Percentiles rank a stretch among this genome's conserved stretches.
Evolutionary conservation across 2,797 vertebrate species (phyloP).

Genomic region (Cetoscarus ocellatus): DNA sequence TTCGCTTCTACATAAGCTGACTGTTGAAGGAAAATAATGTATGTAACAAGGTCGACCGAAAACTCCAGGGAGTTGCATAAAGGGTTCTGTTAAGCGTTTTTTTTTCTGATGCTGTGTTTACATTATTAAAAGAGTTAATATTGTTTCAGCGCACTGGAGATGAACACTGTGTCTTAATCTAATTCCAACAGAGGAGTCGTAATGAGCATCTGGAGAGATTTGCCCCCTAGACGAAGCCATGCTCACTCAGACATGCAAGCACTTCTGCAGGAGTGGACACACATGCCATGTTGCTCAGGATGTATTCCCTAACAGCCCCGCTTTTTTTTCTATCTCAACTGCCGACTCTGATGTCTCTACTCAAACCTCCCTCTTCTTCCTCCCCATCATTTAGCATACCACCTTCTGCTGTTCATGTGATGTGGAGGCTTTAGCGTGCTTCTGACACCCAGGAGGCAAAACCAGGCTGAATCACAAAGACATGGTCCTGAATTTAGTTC

Average conservation of each 20-base stretch:
- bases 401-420: slow-evolving; percentile 49
- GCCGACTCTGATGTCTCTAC: slow-evolving; percentile 17
- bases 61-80: slow-evolving; percentile 15
- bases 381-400: slow-evolving; percentile 15
- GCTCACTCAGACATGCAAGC: slow-evolving; percentile 39
- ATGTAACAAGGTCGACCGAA: slow-evolving; percentile 22
- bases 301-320: slow-evolving; percentile 27
- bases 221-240: slow-evolving; percentile 28
- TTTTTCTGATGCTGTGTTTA: slow-evolving; percentile 25
- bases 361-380: slow-evolving; percentile 9
- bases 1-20: neutral
- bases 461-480: neutral
- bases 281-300: slow-evolving; percentile 18
- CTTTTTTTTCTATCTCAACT: slow-evolving; percentile 24
- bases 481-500: too few relatives aligned
- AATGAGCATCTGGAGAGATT: slow-evolving; percentile 30
- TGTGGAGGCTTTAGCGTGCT: slow-evolving; percentile 40
- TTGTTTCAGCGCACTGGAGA: neutral
- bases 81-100: slow-evolving; percentile 18
- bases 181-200: slow-evolving; percentile 12
- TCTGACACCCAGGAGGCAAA: slow-evolving; percentile 38
- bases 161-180: slow-evolving; percentile 3
- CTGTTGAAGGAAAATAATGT: slow-evolving; percentile 14
- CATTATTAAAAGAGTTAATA: slow-evolving; percentile 6
- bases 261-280: slow-evolving; percentile 22